Conservation (phyloP, 1,140 invertebrate species). For the Bombus sibiricus region DNA sequence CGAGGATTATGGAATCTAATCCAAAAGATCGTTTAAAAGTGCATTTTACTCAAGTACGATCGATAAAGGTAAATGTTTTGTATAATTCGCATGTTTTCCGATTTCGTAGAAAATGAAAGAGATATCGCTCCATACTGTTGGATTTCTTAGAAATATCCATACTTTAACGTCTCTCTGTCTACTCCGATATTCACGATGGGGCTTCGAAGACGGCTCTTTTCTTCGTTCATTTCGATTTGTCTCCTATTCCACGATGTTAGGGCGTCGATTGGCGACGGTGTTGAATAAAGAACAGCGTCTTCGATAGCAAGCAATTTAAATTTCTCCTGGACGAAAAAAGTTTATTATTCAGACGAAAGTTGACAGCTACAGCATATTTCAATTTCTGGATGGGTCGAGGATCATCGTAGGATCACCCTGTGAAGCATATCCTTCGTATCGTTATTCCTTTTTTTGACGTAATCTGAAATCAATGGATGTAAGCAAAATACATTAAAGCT, state of each 20-base stretch:
- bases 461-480: conserved; percentile 60
- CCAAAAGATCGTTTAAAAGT: background rate
- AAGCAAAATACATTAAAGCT: conserved; percentile 60
- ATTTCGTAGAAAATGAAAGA: conserved; percentile 12
- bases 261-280: conserved; percentile 47
- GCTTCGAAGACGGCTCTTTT: conserved; percentile 52
- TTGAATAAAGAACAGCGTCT: conserved; percentile 59
- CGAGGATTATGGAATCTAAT: background rate
- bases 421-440: conserved; percentile 22
- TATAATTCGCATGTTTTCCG: conserved; percentile 46
- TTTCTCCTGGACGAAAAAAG: conserved; percentile 63
- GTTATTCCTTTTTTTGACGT: conserved; percentile 36
- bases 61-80: background rate
- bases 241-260: conserved; percentile 52
- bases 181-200: conserved; percentile 70
- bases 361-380: conserved; percentile 68
- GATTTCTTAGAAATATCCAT: conserved; percentile 40
- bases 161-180: conserved; percentile 33
- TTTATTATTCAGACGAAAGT: conserved; percentile 71
- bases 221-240: conserved; percentile 56
- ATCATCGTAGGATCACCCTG: conserved; percentile 31
- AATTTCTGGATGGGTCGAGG: conserved; percentile 62
- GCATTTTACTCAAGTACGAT: background rate
- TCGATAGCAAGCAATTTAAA: conserved; percentile 68
- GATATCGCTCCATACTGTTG: conserved; percentile 22